phyloP scores from a whole-genome alignment of 1,140 invertebrate genomes.

The Platyura marginata region DNA sequence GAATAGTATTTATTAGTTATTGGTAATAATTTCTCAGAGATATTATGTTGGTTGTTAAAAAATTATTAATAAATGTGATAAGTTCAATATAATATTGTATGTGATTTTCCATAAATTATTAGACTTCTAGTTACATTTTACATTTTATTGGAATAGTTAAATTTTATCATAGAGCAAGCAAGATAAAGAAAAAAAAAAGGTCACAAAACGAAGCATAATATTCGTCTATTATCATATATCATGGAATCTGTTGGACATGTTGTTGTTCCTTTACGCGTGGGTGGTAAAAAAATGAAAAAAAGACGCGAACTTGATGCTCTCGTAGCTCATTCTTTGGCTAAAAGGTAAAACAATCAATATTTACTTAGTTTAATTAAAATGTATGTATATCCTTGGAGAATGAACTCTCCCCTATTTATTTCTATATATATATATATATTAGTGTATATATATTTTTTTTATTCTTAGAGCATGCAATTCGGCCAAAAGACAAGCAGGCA shows the following conservation, averaged over 20 bases:
- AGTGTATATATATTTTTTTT: background rate
- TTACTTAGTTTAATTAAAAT: background rate
- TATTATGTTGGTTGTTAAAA: no score
- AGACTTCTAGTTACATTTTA: no score
- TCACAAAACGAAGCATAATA: no score
- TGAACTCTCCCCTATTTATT: background rate
- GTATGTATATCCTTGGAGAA: background rate
- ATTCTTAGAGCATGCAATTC: background rate
- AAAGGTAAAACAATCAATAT: constrained; percentile 6
- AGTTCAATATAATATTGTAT: no score
- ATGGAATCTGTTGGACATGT: constrained; percentile 23
- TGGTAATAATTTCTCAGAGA: no score
- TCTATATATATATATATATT: background rate
- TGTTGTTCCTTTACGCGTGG: constrained; percentile 21
- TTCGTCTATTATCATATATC: no score
- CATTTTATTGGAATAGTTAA: no score
- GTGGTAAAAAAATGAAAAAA: constrained; percentile 30
- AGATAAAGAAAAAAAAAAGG: no score
- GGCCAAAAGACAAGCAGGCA: constrained; percentile 2
- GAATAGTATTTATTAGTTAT: no score
- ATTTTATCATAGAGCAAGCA: no score
- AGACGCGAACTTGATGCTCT: constrained; percentile 29
- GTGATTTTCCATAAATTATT: no score
- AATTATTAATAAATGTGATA: no score
- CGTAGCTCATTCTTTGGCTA: constrained; percentile 19